Conservation (phyloP, 2,797 vertebrate genomes). For the Austrolebias charrua region DNA sequence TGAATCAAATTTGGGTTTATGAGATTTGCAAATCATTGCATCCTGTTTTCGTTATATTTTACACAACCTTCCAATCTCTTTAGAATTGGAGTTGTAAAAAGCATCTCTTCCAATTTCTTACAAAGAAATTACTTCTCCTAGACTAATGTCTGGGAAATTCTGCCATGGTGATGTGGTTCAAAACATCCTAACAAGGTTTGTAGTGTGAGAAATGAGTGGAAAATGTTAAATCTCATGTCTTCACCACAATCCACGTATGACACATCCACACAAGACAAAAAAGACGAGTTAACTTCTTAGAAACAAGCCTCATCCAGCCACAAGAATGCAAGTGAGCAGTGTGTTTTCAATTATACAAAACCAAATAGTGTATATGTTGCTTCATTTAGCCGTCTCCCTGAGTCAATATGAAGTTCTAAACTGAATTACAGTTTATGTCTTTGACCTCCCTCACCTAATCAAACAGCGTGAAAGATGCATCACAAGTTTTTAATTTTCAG, state of each 20-base stretch:
- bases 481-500: constrained; percentile 54
- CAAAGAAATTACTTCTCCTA: constrained; percentile 35
- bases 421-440: constrained; percentile 51
- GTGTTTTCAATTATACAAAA: constrained; percentile 72
- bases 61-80: no score
- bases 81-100: constrained; percentile 1
- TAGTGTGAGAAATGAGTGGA: constrained; percentile 52
- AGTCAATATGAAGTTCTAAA: constrained; percentile 42
- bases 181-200: constrained; percentile 35
- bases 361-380: constrained; percentile 51
- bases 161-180: constrained; percentile 41
- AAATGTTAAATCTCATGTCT: constrained; percentile 44
- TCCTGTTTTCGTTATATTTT: no score
- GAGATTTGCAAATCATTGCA: no score
- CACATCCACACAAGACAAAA: constrained; percentile 22
- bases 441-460: constrained; percentile 36
- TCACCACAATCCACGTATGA: constrained; percentile 40
- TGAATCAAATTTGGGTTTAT: no score
- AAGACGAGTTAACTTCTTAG: constrained; percentile 52
- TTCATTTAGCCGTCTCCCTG: constrained; percentile 59
- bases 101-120: constrained; percentile 19
- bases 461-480: constrained; percentile 31
- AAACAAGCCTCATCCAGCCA: constrained; percentile 57
- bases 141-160: constrained; percentile 48
- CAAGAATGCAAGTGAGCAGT: constrained; percentile 57